Evolutionary conservation across 2,113 vertebrate genomes (phyloP).

Genomic region (Terrapene triunguis): DNA sequence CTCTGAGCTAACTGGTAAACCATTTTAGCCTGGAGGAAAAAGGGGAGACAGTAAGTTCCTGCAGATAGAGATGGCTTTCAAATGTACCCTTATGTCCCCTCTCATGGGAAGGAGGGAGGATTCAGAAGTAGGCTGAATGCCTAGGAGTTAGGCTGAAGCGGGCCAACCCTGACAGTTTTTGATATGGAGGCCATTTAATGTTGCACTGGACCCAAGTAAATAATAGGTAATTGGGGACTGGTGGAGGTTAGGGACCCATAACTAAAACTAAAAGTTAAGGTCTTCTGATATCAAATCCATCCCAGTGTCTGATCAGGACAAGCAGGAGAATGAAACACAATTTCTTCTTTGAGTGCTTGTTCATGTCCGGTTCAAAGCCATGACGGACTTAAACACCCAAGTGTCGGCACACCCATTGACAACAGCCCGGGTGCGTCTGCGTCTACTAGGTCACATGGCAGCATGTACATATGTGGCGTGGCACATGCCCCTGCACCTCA

Average conservation of each 20-base stretch:
- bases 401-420: too few species aligned
- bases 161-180: background rate
- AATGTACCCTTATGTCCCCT: background rate
- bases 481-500: too few species aligned
- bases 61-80: background rate
- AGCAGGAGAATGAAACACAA: background rate
- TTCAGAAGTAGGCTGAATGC: background rate
- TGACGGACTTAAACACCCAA: too few species aligned
- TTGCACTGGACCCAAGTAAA: background rate
- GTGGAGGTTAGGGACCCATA: background rate
- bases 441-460: too few species aligned
- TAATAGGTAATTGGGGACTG: background rate
- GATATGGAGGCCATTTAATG: background rate
- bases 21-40: background rate
- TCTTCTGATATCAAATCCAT: background rate
- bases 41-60: background rate
- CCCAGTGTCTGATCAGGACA: background rate
- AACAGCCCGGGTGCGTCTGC: too few species aligned
- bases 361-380: too few species aligned
- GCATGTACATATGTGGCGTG: too few species aligned
- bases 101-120: background rate
- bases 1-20: background rate
- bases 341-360: background rate
- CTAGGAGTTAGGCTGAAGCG: background rate
- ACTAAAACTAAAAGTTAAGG: rapidly evolving